phyloP scores from a whole-genome alignment of 2,888 invertebrate genomes.

The Drosophila colorata region DNA sequence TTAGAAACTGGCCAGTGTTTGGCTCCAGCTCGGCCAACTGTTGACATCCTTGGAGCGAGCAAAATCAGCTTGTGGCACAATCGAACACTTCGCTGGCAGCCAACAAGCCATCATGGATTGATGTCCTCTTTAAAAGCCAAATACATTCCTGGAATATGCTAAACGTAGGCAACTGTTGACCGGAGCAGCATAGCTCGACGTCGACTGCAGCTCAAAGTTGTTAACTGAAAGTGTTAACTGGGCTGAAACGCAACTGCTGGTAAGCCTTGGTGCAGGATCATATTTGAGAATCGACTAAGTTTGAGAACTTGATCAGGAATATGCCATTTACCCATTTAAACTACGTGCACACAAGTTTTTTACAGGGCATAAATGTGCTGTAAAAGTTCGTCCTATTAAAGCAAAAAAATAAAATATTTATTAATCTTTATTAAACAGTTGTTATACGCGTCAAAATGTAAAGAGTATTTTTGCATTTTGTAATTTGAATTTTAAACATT shows the following conservation, averaged over 20 bases:
- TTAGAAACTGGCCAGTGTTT: too few species aligned
- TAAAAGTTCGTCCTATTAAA: too few species aligned
- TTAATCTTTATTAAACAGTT: neutral
- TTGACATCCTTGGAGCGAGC: constrained; percentile 38
- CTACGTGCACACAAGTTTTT: too few species aligned
- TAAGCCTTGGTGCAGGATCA: too few species aligned
- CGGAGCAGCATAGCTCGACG: too few species aligned
- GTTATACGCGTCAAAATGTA: too few species aligned
- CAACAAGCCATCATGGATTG: constrained; percentile 38
- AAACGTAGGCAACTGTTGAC: constrained; percentile 19
- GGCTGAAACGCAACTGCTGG: neutral
- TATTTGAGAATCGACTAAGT: too few species aligned
- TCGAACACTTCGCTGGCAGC: constrained; percentile 32
- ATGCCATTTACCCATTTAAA: too few species aligned
- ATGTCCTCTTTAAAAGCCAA: constrained; percentile 53
- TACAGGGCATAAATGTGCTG: too few species aligned
- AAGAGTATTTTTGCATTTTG: too few species aligned
- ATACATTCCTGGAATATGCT: constrained; percentile 56
- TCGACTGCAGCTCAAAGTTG: neutral
- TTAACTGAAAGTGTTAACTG: constrained; percentile 11
- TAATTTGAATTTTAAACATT: neutral
- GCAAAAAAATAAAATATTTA: neutral
- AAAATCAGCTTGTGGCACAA: constrained; percentile 25
- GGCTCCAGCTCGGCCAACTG: too few species aligned
- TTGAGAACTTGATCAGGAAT: too few species aligned